Conservation (phyloP, 2,888 invertebrate species). For the Diarsia dahlii region DNA sequence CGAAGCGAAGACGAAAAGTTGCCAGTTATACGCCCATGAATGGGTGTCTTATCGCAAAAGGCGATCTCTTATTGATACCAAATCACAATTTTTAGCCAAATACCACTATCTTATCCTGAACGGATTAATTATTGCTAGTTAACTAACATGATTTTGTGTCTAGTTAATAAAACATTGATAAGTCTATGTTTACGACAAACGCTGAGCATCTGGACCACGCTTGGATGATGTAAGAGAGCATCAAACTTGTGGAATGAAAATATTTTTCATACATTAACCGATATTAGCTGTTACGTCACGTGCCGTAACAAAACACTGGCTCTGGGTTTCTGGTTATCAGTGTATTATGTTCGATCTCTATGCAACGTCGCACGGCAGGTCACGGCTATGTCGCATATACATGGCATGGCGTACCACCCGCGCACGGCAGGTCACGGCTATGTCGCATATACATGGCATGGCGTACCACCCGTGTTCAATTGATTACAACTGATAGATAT, state of each 20-base stretch:
- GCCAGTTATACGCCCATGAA: not conserved
- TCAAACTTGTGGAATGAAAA: constrained; percentile 58
- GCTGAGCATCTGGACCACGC: constrained; percentile 48
- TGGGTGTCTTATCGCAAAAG: not conserved
- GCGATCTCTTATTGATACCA: not conserved
- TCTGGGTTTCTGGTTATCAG: constrained; percentile 36
- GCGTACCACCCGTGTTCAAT: constrained; percentile 34
- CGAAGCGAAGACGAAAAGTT: not conserved
- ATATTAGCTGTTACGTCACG: constrained; percentile 23
- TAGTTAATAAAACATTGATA: constrained; percentile 46
- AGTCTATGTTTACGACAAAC: constrained; percentile 62
- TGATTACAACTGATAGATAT: constrained; percentile 37
- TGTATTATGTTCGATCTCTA: constrained; percentile 34
- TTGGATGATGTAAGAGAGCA: constrained; percentile 56
- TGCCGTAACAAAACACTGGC: constrained; percentile 40
- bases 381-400: constrained; percentile 26
- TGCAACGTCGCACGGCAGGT: constrained; percentile 22
- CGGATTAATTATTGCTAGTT: constrained; percentile 1
- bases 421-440: constrained; percentile 29
- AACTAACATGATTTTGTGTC: not conserved
- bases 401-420: constrained; percentile 4
- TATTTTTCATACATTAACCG: constrained; percentile 53
- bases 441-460: constrained; percentile 8
- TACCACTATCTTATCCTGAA: not conserved
- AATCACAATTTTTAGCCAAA: not conserved